Percentiles rank a stretch among this genome's conserved stretches.
Evolutionary conservation across 1,140 invertebrate genomes (phyloP).

Genomic region (Pantala flavescens): DNA sequence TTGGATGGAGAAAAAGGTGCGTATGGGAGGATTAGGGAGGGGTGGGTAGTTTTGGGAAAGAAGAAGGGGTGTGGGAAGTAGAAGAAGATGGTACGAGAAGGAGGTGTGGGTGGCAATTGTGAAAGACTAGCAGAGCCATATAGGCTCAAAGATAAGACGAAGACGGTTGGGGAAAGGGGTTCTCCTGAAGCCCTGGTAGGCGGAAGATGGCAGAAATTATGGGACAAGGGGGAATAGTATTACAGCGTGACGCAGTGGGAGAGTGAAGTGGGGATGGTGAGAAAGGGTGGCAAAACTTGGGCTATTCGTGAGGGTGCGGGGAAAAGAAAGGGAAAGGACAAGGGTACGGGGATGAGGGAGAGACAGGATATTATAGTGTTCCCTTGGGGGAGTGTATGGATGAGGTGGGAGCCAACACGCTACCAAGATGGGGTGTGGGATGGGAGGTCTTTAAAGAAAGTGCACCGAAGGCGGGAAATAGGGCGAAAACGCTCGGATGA

Average conservation of each 20-base stretch:
- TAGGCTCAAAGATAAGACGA: background rate
- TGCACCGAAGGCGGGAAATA: background rate
- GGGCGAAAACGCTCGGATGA: background rate
- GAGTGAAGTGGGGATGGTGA: background rate
- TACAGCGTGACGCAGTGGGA: background rate
- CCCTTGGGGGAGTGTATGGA: background rate
- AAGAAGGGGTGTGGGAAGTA: background rate
- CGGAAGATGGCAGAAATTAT: background rate
- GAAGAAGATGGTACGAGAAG: background rate
- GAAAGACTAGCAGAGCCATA: background rate
- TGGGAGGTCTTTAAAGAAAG: too few relatives aligned
- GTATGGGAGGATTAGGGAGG: too few relatives aligned
- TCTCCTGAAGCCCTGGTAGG: background rate
- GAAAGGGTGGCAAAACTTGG: background rate
- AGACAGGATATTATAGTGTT: constrained; percentile 10
- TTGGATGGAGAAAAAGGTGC: too few relatives aligned
- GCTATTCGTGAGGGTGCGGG: background rate
- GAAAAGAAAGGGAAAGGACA: background rate
- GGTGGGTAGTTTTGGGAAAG: background rate
- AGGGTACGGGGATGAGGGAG: background rate
- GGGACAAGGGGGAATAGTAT: background rate
- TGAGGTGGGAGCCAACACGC: background rate
- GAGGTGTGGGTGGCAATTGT: background rate
- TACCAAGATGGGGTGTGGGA: too few relatives aligned
- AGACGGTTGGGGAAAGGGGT: background rate